Base-by-base conservation (phyloP, 2,888 invertebrate species). In the Luperina nickerlii region DNA sequence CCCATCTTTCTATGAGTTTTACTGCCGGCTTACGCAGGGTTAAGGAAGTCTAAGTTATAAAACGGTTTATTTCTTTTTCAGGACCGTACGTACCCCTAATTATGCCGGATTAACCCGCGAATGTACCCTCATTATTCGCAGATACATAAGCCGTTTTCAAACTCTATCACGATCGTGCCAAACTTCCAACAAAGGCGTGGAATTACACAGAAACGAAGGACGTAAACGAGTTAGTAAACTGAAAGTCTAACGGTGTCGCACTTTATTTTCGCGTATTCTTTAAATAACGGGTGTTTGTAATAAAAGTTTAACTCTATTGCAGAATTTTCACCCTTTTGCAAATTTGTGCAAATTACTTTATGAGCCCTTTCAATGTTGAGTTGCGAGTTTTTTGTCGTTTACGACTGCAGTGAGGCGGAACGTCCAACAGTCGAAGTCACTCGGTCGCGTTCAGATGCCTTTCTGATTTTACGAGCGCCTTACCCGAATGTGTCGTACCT, bases 271-370 rank as follows among this genome's bases (percentile, higher is more conserved):
- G 82, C 82, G 74, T 87, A 91, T 93, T 93, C 91, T 91, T 92
- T 91, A 93, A 91, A 91, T 95, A 95, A 96, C 93, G 95, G 95
- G 90, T 93, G 90, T 93, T 93, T 90, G 86, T 90, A 93, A 95
- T 93, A 94, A 96, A 95, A 94, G 91, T 94, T 93, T 90, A 88
- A 91, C 89, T 91, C 87, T 91, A 90, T 93, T 91, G 92, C 92
- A 90, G 89, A 93, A 93, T 93, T 94, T 91, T 95, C 88, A 96
- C 96, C 96, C 96, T 95, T 96, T 96, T 96, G 97, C 97, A 93
- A 96, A 96, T 95, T 96, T 96, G 95, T 93, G 96, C 96, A 96
- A 96, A 97, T 96, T 96, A 95, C 95, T 97, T 96, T 96, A 96
- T 96, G 96, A 95, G 95, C 92, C 90, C 91, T 91, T 94, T 94